Conservation (phyloP, 2,888 invertebrate species). For the Ormyrus pomaceus region DNA sequence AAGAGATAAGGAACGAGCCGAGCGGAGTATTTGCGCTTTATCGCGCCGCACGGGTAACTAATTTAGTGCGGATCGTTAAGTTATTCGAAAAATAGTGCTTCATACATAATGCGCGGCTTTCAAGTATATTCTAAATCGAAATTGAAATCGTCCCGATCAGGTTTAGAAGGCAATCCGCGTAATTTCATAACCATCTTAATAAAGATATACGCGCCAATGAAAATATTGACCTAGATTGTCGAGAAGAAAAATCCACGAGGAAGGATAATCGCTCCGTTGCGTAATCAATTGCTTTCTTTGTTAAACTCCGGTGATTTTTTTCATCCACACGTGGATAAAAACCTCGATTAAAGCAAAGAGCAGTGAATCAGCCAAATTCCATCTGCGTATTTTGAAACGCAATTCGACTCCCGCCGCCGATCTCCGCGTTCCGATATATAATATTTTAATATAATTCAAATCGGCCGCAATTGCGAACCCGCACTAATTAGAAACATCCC, state of each 20-base stretch:
- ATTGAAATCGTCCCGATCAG: too few species aligned
- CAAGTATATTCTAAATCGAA: too few species aligned
- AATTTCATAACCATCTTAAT: neutral
- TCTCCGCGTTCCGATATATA: neutral
- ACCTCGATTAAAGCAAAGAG: neutral
- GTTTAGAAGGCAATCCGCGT: neutral
- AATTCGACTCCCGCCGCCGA: neutral
- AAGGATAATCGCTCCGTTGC: conserved; percentile 14
- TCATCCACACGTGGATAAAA: neutral
- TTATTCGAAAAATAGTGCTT: too few species aligned
- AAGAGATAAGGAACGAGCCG: too few species aligned
- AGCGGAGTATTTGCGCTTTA: too few species aligned
- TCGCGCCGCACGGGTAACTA: too few species aligned
- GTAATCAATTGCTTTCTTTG: conserved; percentile 34
- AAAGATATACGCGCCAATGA: neutral
- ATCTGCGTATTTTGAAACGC: conserved; percentile 20
- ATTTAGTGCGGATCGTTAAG: too few species aligned
- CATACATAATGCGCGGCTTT: too few species aligned
- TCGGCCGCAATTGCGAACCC: too few species aligned
- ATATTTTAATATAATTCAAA: conserved; percentile 3
- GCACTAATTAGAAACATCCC: too few species aligned
- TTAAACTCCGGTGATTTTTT: conserved; percentile 25
- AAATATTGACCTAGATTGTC: conserved; percentile 20
- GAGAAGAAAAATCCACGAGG: neutral
- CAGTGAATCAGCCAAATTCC: conserved; percentile 36